phyloP scores from a whole-genome alignment of 2,113 vertebrate genomes.

The Daubentonia madagascariensis region DNA sequence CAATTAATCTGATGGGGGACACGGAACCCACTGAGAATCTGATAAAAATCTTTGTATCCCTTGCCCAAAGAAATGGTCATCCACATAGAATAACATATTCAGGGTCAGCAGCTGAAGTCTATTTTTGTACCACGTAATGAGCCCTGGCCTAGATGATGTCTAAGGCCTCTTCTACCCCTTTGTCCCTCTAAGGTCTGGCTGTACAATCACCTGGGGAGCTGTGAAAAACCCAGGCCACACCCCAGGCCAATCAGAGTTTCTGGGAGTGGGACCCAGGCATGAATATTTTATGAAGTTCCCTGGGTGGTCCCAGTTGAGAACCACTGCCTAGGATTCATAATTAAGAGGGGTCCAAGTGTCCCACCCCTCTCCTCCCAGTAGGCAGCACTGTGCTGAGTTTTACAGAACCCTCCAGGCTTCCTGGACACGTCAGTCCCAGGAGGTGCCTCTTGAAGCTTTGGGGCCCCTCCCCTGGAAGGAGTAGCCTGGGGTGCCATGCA shows the following conservation, averaged over 20 bases:
- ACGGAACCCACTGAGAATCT: neutral
- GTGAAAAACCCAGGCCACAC: neutral
- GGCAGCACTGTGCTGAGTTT: neutral
- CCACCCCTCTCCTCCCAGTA: neutral
- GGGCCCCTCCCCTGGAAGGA: too few relatives aligned
- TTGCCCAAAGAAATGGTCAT: neutral
- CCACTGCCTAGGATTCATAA: rapidly evolving
- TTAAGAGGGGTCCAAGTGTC: neutral
- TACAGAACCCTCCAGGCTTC: neutral
- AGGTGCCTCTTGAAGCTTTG: neutral
- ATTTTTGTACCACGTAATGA: too few relatives aligned
- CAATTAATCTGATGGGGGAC: neutral
- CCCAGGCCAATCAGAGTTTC: too few relatives aligned
- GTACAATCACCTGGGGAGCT: neutral
- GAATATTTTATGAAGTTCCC: neutral
- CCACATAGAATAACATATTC: neutral
- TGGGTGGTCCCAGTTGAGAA: neutral
- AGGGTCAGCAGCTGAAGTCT: too few relatives aligned
- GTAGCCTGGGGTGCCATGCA: neutral
- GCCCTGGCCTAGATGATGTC: neutral
- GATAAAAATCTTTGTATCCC: neutral
- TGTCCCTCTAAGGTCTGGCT: neutral
- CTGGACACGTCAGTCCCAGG: neutral
- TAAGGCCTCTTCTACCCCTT: neutral
- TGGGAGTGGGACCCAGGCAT: neutral